phyloP scores from a whole-genome alignment of 2,888 invertebrate species.

The Thelaira solivaga region DNA sequence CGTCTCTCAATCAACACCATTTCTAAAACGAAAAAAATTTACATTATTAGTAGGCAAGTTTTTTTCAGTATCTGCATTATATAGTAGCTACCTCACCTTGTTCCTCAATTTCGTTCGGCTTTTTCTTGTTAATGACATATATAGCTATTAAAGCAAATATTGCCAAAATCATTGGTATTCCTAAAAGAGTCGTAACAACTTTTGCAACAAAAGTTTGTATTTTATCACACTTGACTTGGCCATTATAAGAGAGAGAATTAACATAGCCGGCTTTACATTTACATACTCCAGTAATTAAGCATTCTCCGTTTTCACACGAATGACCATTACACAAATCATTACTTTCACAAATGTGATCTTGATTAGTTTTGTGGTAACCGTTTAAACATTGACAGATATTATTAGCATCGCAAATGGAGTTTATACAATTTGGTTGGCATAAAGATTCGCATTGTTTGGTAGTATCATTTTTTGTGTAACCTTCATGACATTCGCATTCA shows the following conservation, averaged over 20 bases:
- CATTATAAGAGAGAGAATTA: conserved; percentile 35
- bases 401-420: conserved; percentile 27
- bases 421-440: conserved; percentile 27
- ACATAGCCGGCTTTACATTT: conserved; percentile 48
- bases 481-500: conserved; percentile 39
- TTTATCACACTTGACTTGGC: conserved; percentile 24
- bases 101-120: conserved; percentile 1
- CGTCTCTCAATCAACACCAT: conserved; percentile 19
- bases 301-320: conserved; percentile 44
- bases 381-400: conserved; percentile 37
- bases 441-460: conserved; percentile 14
- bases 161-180: conserved; percentile 30
- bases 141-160: not conserved
- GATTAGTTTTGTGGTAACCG: conserved; percentile 18
- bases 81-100: conserved; percentile 18
- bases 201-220: conserved; percentile 36
- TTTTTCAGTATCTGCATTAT: not conserved
- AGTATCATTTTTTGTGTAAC: conserved; percentile 13
- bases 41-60: not conserved
- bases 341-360: conserved; percentile 30
- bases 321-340: conserved; percentile 20
- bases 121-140: conserved; percentile 12
- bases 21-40: conserved; percentile 4
- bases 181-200: conserved; percentile 40
- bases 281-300: conserved; percentile 35